phyloP scores from a whole-genome alignment of 30 jellyfish, hydroid and myxozoan genomes.

The Hydra vulgaris region DNA sequence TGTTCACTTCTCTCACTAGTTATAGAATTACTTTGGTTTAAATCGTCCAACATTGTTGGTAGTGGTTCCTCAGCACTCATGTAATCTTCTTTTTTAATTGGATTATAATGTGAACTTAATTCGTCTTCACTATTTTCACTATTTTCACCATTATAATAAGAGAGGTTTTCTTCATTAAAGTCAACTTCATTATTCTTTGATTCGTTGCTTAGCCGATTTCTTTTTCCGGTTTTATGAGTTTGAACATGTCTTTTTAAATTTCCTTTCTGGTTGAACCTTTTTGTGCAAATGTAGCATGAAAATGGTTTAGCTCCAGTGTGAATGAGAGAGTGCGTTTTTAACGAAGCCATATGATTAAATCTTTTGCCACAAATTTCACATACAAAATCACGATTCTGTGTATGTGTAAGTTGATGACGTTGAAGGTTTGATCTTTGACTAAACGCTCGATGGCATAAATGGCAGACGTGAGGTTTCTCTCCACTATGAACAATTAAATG shows the following conservation, averaged over 20 bases:
- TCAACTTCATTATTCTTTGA: not conserved
- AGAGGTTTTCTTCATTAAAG: not conserved
- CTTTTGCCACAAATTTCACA: slow-evolving; percentile 33
- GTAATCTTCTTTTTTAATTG: slow-evolving; percentile 6
- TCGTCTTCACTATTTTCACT: not conserved
- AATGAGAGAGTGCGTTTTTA: slow-evolving; percentile 25
- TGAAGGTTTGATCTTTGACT: slow-evolving; percentile 30
- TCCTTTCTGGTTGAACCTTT: slow-evolving; percentile 27
- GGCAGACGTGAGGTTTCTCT: slow-evolving; percentile 32
- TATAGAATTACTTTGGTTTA: not conserved
- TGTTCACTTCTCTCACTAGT: not conserved
- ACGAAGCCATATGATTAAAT: slow-evolving; percentile 28
- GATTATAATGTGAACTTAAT: not conserved
- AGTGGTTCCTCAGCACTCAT: slow-evolving; percentile 20
- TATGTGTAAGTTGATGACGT: slow-evolving; percentile 35
- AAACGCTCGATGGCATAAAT: slow-evolving; percentile 27
- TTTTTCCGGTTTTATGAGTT: slow-evolving; percentile 28
- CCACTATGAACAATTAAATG: slow-evolving; percentile 33
- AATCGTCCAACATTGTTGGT: slow-evolving; percentile 20
- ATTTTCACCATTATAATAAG: not conserved
- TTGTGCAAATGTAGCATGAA: slow-evolving; percentile 18
- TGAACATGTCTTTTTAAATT: slow-evolving; percentile 23
- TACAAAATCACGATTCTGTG: slow-evolving; percentile 29
- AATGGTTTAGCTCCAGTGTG: slow-evolving; percentile 35
- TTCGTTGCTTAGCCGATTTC: slow-evolving; percentile 3